Percentiles rank a stretch among this genome's conserved stretches.
Evolutionary conservation across 1,140 invertebrate genomes (phyloP).

Genomic region (Holcopasites calliopsidis): DNA sequence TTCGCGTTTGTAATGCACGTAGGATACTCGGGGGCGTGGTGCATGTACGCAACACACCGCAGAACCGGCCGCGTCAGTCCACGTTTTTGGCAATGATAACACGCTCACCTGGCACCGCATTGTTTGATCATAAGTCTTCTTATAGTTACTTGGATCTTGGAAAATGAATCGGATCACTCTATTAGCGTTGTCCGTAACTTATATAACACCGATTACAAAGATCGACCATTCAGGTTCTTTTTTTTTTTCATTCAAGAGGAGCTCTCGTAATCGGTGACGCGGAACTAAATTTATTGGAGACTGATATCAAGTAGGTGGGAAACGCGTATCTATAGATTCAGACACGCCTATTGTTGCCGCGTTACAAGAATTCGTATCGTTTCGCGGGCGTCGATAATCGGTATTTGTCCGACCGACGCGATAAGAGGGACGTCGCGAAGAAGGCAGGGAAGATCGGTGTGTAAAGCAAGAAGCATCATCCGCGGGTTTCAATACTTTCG

Average conservation of each 20-base stretch:
- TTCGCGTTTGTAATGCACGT: conserved; percentile 37
- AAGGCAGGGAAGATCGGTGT: background rate
- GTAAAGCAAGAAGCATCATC: background rate
- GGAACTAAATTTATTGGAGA: background rate
- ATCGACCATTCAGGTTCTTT: background rate
- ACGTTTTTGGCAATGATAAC: conserved; percentile 55
- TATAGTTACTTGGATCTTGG: no score
- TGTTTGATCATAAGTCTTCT: conserved; percentile 18
- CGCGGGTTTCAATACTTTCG: conserved; percentile 36
- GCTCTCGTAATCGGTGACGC: background rate
- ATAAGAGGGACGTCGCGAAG: conserved; percentile 23
- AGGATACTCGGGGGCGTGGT: conserved; percentile 44
- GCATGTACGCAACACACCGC: conserved; percentile 33
- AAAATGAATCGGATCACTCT: no score
- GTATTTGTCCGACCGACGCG: conserved; percentile 12
- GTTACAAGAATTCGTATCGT: background rate
- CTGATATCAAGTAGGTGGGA: background rate
- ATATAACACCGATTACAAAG: background rate
- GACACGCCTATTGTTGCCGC: conserved; percentile 8
- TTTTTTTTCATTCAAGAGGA: background rate
- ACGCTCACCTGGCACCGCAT: conserved; percentile 15
- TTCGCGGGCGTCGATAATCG: conserved; percentile 8
- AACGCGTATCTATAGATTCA: background rate
- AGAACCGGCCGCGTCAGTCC: conserved; percentile 23
- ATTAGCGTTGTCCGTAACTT: background rate